Evolutionary conservation across 1,140 invertebrate species (phyloP).

Genomic region (Aphis craccivora): DNA sequence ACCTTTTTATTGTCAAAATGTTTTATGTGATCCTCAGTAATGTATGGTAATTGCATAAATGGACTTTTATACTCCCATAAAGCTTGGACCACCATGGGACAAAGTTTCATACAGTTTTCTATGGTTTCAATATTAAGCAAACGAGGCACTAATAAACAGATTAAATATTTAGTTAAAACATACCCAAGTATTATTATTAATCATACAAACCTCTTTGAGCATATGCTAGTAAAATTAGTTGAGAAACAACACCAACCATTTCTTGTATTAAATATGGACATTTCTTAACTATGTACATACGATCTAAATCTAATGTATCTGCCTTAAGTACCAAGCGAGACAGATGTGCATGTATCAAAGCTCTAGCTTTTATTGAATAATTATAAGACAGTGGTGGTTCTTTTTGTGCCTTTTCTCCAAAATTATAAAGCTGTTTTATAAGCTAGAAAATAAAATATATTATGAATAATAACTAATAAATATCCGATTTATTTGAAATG

Average conservation of each 20-base stretch:
- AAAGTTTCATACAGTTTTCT: slow-evolving; percentile 97
- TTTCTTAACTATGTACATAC: slow-evolving; percentile 89
- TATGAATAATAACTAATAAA: not conserved
- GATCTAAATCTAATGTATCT: slow-evolving; percentile 83
- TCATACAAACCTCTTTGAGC: slow-evolving; percentile 79
- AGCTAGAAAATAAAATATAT: slow-evolving; percentile 70
- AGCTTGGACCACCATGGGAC: slow-evolving; percentile 96
- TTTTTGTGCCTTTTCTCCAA: slow-evolving; percentile 90
- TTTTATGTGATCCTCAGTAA: slow-evolving; percentile 92
- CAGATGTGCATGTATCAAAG: slow-evolving; percentile 93
- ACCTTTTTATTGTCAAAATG: slow-evolving; percentile 88
- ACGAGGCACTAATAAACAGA: slow-evolving; percentile 70
- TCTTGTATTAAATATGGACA: slow-evolving; percentile 96
- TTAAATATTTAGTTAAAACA: not conserved
- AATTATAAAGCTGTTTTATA: slow-evolving; percentile 87
- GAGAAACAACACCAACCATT: slow-evolving; percentile 95
- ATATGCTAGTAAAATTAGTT: slow-evolving; percentile 90
- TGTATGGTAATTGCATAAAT: slow-evolving; percentile 93
- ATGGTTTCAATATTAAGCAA: slow-evolving; percentile 93
- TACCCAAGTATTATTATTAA: not conserved
- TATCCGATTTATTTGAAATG: not conserved
- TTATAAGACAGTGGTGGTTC: slow-evolving; percentile 89
- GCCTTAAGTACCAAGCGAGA: slow-evolving; percentile 81
- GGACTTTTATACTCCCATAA: slow-evolving; percentile 94
- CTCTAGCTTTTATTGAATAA: slow-evolving; percentile 97